Conservation (phyloP, 2,797 vertebrate species). For the Melanotaenia trifasciata region DNA sequence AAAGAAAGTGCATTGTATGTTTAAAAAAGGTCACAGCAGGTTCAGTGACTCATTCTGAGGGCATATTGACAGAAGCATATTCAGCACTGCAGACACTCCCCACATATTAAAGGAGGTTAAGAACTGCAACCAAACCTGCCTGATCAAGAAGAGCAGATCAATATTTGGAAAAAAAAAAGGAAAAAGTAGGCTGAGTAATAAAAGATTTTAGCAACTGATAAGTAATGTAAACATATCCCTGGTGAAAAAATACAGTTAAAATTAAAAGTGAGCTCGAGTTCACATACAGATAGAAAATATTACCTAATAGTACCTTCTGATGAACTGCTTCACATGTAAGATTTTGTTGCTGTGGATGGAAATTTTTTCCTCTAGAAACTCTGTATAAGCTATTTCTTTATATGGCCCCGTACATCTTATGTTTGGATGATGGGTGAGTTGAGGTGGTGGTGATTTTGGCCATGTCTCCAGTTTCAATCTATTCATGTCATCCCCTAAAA, state of each 20-base stretch:
- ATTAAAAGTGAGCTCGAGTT: neutral
- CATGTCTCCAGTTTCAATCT: constrained; percentile 50
- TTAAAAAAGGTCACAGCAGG: constrained; percentile 35
- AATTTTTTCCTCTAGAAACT: neutral
- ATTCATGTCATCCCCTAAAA: constrained; percentile 48
- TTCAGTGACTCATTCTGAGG: constrained; percentile 64
- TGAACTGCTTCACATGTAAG: neutral
- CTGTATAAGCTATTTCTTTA: no score
- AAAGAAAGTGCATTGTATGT: constrained; percentile 40
- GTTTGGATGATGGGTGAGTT: constrained; percentile 13
- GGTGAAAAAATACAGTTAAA: neutral
- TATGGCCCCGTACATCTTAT: constrained; percentile 12
- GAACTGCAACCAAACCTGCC: constrained; percentile 29
- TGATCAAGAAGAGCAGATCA: constrained; percentile 7
- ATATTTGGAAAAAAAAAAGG: neutral
- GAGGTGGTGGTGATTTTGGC: constrained; percentile 30
- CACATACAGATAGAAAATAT: constrained; percentile 3
- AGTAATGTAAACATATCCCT: neutral
- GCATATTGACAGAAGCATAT: constrained; percentile 40
- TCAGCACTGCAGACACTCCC: constrained; percentile 48
- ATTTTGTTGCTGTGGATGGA: neutral
- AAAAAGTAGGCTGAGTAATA: no score
- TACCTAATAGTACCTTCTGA: neutral
- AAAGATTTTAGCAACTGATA: neutral
- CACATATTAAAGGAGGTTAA: constrained; percentile 35